Base-by-base conservation (phyloP, 2,797 vertebrate genomes). In the Anas flavirostris region DNA sequence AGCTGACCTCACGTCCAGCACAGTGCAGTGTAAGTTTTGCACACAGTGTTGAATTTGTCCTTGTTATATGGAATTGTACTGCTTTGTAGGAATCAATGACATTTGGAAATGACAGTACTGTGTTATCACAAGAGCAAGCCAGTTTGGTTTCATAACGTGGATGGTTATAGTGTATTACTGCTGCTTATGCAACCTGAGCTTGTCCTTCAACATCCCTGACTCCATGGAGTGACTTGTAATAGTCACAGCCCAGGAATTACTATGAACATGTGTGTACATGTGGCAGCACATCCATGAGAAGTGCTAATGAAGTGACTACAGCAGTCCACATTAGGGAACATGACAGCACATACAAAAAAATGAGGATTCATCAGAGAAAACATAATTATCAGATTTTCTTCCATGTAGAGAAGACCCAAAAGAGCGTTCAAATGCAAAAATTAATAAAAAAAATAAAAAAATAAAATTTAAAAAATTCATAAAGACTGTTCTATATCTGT, bases 1-100 rank as follows among this genome's bases (percentile, higher is more conserved):
- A 76, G 67, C 78, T 87, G 95, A 83, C 70, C 85, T 92, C 88
- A 73, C n/a, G 0, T 66, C 75, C 75, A 86, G 72, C 68, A 13
- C 79, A 23, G 59, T 29, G 59, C 60, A 73, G 68, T 18, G 80
- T 6, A 89, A 62, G 78, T 92, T 72, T 72, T 90, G 58, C 62
- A 56, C 91, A 60, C 64, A 39, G 35, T 2, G 43, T 55, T 66
- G 74, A 52, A 63, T 86, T 82, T 91, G 76, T 88, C 87, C 87
- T 95, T 84, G 74, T 46, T 53, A 35, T 5, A 25, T 52, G 50
- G 64, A 67, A 82, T 86, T 84, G 81, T 66, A 28, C 33, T 59
- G 74, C 85, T 86, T 60, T 50, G 53, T 21, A 78, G 56, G 63
- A 86, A 67, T 48, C 79, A 37, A 10, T 50, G 44, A 29, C 41